Conservation (phyloP, 1,140 invertebrate genomes). For the Halyomorpha halys region DNA sequence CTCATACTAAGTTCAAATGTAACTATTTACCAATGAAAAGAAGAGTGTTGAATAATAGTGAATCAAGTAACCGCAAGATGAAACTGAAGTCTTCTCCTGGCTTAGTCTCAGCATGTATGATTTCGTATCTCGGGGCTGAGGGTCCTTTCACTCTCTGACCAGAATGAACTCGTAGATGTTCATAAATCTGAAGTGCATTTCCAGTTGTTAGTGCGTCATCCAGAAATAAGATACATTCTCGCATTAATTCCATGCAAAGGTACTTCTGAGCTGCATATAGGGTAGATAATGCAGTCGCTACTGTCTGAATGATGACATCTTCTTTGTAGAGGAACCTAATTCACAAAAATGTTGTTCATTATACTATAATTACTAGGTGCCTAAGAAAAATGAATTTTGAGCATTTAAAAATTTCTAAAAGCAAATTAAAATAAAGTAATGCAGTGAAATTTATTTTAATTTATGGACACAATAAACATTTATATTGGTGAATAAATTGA, state of each 20-base stretch:
- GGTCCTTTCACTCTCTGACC: constrained; percentile 16
- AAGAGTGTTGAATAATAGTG: constrained; percentile 42
- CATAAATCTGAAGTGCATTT: constrained; percentile 43
- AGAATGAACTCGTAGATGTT: constrained; percentile 39
- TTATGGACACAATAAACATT: too few species aligned
- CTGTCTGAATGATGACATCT: constrained; percentile 48
- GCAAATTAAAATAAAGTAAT: too few species aligned
- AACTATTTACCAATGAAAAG: constrained; percentile 25
- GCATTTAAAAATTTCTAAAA: too few species aligned
- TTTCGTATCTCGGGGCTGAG: constrained; percentile 6
- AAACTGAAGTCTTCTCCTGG: constrained; percentile 38
- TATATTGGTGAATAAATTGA: too few species aligned
- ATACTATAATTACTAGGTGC: too few species aligned
- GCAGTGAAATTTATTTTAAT: too few species aligned
- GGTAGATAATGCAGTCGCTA: constrained; percentile 49
- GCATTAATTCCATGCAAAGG: constrained; percentile 48
- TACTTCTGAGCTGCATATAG: constrained; percentile 58
- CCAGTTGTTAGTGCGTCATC: constrained; percentile 38
- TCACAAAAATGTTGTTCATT: too few species aligned
- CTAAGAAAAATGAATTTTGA: too few species aligned
- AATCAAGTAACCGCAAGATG: constrained; percentile 42
- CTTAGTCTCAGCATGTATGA: constrained; percentile 33
- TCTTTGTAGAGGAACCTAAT: constrained; percentile 50
- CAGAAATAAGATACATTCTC: constrained; percentile 49
- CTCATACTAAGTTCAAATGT: too few species aligned